Base-by-base conservation (phyloP, 2,113 vertebrate genomes). In the Sceloporus undulatus region DNA sequence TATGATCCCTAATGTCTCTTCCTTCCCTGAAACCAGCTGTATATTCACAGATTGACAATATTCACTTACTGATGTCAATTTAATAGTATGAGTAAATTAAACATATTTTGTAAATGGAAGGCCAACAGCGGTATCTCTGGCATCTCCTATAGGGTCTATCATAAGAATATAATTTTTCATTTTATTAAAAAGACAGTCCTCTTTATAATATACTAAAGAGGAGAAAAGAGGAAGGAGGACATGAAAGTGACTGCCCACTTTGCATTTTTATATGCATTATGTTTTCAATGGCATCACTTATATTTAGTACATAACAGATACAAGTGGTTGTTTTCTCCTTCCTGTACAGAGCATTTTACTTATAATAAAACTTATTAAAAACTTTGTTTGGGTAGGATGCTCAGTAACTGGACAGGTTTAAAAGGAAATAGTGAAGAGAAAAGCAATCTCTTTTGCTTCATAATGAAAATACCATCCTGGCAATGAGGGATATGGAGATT, bases 81-180 rank as follows among this genome's bases (percentile, higher is more conserved):
- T 92, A 91, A 89, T 92, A 83, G 0, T 42, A 74, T 34, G 79
- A 92, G 90, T 85, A 82, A 89, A 38, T 91, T 94, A 86, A 88
- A 88, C 85, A 85, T 90, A 70, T 73, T 85, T 88, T 74, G 82
- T 85, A 91, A 84, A 75, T 84, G 89, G 59, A 5, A 75, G 77
- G 65, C 79, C 94, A 87, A 89, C 74, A 65, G 59, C 81, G 84
- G 65, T 54, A 79, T 89, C 62, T 70, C n/a, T 75, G 19, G 9
- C 73, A 75, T 74, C 34, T 9, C 4, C 27, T 89, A 76, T 68
- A 48, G 90, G 81, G 79, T 18, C 27, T 56, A 1, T 29, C 11
- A 54, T 40, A 52, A n/a, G 27, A 66, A 13, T 11, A 70, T 0
- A 25, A 1, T 38, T 73, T 80, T 9, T 23, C 29, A 34, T 68